Conservation (phyloP, 2,797 vertebrate species). For the Tympanoctomys barrerae region DNA sequence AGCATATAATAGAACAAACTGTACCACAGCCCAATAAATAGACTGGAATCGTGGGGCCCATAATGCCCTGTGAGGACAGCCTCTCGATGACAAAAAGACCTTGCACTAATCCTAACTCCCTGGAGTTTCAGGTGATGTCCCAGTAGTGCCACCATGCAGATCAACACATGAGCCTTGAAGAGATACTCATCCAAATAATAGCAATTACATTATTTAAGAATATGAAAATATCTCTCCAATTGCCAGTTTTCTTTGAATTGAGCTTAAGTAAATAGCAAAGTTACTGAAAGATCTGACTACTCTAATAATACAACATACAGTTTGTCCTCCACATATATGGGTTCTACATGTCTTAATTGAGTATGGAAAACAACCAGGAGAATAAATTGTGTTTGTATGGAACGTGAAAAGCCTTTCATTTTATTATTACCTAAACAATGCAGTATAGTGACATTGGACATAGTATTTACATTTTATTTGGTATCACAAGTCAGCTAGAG, state of each 20-base stretch:
- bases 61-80: neutral
- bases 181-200: neutral
- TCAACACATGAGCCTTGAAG: neutral
- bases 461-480: neutral
- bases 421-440: neutral
- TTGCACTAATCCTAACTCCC: neutral
- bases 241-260: neutral
- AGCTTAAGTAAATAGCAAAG: conserved; percentile 23
- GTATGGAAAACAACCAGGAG: neutral
- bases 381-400: neutral
- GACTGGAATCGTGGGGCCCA: neutral
- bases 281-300: conserved; percentile 51
- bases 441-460: too few relatives aligned
- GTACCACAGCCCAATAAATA: neutral
- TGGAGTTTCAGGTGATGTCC: neutral
- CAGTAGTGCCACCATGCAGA: neutral
- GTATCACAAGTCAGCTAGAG: neutral
- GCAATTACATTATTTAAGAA: neutral
- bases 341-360: neutral
- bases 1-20: neutral
- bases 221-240: neutral
- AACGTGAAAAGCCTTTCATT: neutral
- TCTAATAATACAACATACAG: neutral
- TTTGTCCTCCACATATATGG: neutral
- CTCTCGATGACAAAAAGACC: neutral